Evolutionary conservation across 92 coral and sea anemone genomes (phyloP), one percentile per base, ranked within the genome.

Genomic region (Metridium senile): DNA sequence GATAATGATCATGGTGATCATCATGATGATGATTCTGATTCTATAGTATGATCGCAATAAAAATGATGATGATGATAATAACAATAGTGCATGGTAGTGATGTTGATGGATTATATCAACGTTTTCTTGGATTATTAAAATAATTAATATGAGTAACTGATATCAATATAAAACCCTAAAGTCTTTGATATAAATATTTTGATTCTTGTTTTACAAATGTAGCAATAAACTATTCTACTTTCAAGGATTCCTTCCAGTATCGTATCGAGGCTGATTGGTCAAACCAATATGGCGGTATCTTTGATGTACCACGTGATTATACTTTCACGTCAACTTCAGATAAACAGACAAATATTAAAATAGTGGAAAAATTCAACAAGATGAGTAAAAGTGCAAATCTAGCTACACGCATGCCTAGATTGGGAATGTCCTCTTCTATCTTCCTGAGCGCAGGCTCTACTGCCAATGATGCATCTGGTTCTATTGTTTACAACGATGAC

Each of bases 261-360:
- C 79, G 87, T 1, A 87, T 87, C 52, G 91, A 87, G 69, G 91
- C 91, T 19, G 91, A 87, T 43, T 80, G 81, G 2, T 26, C 58
- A 0, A 82, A 45, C 49, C 80, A 76, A 54, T 77, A 81, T 82
- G 91, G 91, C n/a, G 91, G 88, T 18, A 87, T 87, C 61, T 83
- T 84, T 84, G 85, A 87, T 19, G 88, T 75, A 13, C 88, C 89
- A 11, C 57, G 74, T 31, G 59, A 58, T 1, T 88, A 88, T 82
- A 71, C 75, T 22, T 84, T 88, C 57, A 80, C 81, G 2, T 83
- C 92, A 23, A 43, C 83, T 2, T 61, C 79, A 33, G 86, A 83
- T 57, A 74, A 88, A 35, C 89, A 88, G 70, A 84, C 85, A 33
- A 10, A 47, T 20, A 65, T 88, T 0, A 68, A 88, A 71, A 27